phyloP scores from a whole-genome alignment of 2,113 vertebrate species.

The Dunckerocampus dactyliophorus region DNA sequence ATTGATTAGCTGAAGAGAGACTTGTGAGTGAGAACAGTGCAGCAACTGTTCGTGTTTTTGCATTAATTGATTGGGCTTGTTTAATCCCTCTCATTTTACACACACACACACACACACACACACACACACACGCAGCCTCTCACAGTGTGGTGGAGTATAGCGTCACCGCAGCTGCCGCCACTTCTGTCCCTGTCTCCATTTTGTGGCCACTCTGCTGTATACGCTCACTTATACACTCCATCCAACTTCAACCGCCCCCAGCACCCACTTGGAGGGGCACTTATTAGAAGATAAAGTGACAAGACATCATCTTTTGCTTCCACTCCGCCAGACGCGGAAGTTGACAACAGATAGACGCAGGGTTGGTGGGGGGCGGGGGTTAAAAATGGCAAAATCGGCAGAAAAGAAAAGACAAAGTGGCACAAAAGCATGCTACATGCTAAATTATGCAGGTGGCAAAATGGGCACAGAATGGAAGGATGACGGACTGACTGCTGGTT shows the following conservation, averaged over 20 bases:
- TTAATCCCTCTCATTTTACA: constrained; percentile 44
- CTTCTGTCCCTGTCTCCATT: constrained; percentile 69
- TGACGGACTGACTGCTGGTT: constrained; percentile 52
- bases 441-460: constrained; percentile 73
- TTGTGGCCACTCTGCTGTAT: constrained; percentile 59
- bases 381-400: constrained; percentile 55
- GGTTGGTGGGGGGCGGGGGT: constrained; percentile 2
- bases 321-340: constrained; percentile 41
- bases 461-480: constrained; percentile 48
- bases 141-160: constrained; percentile 50
- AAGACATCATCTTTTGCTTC: constrained; percentile 48
- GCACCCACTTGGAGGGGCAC: constrained; percentile 22
- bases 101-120: constrained; percentile 15
- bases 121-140: constrained; percentile 3
- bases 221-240: constrained; percentile 32
- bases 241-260: constrained; percentile 34
- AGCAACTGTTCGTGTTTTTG: constrained; percentile 28
- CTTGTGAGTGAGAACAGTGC: constrained; percentile 12
- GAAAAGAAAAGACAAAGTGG: constrained; percentile 61
- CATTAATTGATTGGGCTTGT: constrained; percentile 51
- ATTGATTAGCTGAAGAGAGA: constrained; percentile 20
- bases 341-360: constrained; percentile 50
- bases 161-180: constrained; percentile 63
- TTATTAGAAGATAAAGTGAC: constrained; percentile 56
- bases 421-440: constrained; percentile 57